Evolutionary conservation across 2,888 invertebrate species (phyloP).

Genomic region (Monoplex corrugatus): DNA sequence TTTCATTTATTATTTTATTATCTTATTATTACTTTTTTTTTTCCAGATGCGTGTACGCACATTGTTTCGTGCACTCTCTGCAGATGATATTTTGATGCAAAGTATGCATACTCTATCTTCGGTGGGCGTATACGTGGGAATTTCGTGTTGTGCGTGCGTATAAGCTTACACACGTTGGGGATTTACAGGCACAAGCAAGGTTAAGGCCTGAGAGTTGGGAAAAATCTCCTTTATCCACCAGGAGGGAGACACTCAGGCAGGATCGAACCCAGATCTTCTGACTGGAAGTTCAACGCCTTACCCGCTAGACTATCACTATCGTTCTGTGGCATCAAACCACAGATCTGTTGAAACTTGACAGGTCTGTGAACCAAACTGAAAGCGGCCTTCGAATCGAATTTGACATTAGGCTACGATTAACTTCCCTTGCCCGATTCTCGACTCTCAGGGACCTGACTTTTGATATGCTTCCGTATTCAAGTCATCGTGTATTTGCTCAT

Average conservation of each 20-base stretch:
- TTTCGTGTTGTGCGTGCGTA: neutral
- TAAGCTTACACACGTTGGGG: neutral
- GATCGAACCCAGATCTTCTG: neutral
- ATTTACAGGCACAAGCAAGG: neutral
- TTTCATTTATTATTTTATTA: no score
- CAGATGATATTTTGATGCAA: neutral
- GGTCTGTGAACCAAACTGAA: neutral
- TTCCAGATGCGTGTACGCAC: neutral
- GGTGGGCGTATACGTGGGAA: neutral
- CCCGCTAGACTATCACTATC: neutral
- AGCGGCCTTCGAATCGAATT: neutral
- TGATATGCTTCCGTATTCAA: neutral
- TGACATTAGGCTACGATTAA: neutral
- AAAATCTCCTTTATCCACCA: conserved; percentile 1
- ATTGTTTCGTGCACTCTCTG: neutral
- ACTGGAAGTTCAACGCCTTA: neutral
- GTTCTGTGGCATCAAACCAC: neutral
- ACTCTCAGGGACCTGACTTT: neutral
- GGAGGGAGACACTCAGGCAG: neutral
- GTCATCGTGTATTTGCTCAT: no score
- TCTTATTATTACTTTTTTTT: no score
- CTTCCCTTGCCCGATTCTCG: neutral
- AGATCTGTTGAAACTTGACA: neutral
- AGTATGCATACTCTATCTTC: neutral
- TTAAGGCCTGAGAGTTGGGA: neutral